Percentiles rank a stretch among this genome's conserved stretches.
phyloP scores from a whole-genome alignment of 2,888 invertebrate genomes.

The Cephus pygmeus region DNA sequence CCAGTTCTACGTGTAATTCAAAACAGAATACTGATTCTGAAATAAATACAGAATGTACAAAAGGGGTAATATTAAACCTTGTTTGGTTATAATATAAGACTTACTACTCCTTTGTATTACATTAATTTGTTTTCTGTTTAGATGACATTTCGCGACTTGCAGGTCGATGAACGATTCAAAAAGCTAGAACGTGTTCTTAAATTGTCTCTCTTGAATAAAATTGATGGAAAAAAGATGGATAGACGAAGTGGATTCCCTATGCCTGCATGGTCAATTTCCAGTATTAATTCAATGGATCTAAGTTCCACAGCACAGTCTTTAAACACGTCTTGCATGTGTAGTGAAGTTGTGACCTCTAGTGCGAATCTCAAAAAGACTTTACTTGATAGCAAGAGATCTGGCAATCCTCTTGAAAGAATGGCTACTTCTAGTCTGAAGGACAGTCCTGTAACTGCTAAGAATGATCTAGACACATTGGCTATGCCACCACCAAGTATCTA shows the following conservation, averaged over 20 bases:
- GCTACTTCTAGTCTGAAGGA: constrained; percentile 46
- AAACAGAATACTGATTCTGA: neutral
- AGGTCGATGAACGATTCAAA: constrained; percentile 46
- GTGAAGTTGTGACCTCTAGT: constrained; percentile 51
- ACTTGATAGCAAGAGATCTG: constrained; percentile 14
- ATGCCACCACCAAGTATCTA: constrained; percentile 49
- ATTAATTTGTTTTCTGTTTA: constrained; percentile 19
- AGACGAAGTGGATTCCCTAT: neutral
- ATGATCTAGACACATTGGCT: constrained; percentile 26
- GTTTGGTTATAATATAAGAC: neutral
- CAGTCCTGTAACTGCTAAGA: constrained; percentile 17
- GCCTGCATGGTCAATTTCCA: constrained; percentile 42
- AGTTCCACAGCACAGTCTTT: constrained; percentile 23
- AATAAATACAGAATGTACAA: neutral
- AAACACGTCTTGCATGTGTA: constrained; percentile 35
- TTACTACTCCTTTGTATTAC: neutral
- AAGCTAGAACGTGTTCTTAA: constrained; percentile 43
- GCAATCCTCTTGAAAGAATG: constrained; percentile 14
- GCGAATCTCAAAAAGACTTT: constrained; percentile 45
- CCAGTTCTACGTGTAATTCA: neutral
- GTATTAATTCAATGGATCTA: constrained; percentile 38
- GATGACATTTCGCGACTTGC: constrained; percentile 42
- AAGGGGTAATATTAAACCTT: neutral
- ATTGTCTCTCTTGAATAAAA: constrained; percentile 28
- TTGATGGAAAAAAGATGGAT: constrained; percentile 13